A percentile compares a stretch with the other conserved stretches of the same genome.
Conservation (phyloP, 2,888 invertebrate genomes). For the Autographa pulchrina region DNA sequence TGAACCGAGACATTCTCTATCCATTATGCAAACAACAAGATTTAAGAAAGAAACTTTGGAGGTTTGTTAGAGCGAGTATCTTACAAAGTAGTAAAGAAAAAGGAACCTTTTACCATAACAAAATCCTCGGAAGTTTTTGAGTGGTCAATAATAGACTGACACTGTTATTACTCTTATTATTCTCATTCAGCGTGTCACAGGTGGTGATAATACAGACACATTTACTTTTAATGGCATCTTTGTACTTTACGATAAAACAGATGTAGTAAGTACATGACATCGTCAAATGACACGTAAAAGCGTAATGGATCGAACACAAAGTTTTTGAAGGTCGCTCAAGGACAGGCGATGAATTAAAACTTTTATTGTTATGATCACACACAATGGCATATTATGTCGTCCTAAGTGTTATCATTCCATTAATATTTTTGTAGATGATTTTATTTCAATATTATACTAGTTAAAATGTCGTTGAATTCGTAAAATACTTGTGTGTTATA, state of each 20-base stretch:
- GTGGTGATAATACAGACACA: background rate
- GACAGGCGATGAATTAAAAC: constrained; percentile 1
- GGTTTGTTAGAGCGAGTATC: background rate
- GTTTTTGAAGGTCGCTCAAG: constrained; percentile 37
- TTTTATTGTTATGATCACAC: background rate
- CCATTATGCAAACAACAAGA: background rate
- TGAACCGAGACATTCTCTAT: background rate
- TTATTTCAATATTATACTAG: background rate
- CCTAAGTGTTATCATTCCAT: background rate
- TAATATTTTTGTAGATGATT: background rate
- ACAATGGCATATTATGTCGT: background rate
- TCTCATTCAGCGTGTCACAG: background rate
- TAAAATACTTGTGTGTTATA: background rate
- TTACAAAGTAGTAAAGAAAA: background rate
- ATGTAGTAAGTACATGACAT: constrained; percentile 18
- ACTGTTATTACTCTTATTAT: background rate
- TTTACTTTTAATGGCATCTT: background rate
- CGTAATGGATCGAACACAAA: constrained; percentile 48
- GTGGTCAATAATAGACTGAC: background rate
- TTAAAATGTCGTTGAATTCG: background rate
- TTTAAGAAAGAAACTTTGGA: background rate
- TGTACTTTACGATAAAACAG: background rate
- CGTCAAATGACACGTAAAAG: constrained; percentile 9
- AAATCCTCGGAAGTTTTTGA: background rate
- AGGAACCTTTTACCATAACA: too few relatives aligned